Evolutionary conservation across 2,797 vertebrate species (phyloP).

Genomic region (Acanthopagrus latus): DNA sequence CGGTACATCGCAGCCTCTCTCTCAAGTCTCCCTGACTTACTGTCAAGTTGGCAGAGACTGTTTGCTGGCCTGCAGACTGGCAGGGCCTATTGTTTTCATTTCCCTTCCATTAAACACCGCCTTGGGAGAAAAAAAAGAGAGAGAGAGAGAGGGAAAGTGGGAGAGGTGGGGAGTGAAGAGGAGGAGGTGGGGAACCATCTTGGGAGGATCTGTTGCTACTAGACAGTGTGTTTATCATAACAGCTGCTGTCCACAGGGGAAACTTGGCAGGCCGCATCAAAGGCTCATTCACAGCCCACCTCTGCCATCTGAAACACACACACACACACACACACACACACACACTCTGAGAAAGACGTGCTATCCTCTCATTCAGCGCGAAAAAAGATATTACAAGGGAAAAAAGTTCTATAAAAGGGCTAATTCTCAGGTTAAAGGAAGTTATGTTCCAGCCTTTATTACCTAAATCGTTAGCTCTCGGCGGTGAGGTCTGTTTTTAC

Average conservation of each 20-base stretch:
- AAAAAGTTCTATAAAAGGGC: conserved; percentile 55
- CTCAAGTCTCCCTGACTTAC: conserved; percentile 52
- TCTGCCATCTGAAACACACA: conserved; percentile 74
- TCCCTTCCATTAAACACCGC: conserved; percentile 80
- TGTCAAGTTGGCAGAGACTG: conserved; percentile 68
- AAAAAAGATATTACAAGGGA: conserved; percentile 36
- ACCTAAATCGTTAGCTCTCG: conserved; percentile 73
- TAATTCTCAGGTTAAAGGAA: conserved; percentile 72
- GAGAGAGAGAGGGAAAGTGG: conserved; percentile 61
- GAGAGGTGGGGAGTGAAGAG: conserved; percentile 38
- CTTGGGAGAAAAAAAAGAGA: conserved; percentile 68
- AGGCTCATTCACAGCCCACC: conserved; percentile 80
- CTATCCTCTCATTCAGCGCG: conserved; percentile 43
- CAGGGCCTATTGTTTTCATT: conserved; percentile 82
- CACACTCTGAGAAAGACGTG: conserved; percentile 23
- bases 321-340: conserved; percentile 37
- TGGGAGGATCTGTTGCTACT: conserved; percentile 82
- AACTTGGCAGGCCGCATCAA: conserved; percentile 84
- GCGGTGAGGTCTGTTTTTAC: conserved; percentile 79
- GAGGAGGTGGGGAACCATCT: conserved; percentile 72
- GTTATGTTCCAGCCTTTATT: conserved; percentile 73
- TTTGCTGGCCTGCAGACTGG: conserved; percentile 69
- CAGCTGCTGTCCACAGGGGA: conserved; percentile 84
- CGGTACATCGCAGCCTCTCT: conserved; percentile 44
- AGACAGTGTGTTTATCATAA: conserved; percentile 85